Base-by-base conservation (phyloP, 2,888 invertebrate genomes). In the Drepanosiphum platanoidis region DNA sequence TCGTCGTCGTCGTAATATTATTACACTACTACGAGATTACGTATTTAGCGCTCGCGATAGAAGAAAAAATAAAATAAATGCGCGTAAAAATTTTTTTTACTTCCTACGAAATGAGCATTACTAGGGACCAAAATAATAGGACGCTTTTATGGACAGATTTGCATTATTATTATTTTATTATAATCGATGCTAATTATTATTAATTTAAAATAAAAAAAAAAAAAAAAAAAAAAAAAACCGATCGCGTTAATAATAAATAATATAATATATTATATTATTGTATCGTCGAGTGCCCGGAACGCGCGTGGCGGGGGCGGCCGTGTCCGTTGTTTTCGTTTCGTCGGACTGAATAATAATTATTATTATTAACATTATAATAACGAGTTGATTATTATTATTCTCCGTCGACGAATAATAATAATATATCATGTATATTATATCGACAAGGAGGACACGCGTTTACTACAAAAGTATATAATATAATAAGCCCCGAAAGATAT, bases 101-200 rank as follows among this genome's bases (percentile, higher is more conserved):
- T 9, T 58, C 39, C 78, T 80, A 68, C 11, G n/a, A n/a, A 70
- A 80, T 52, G n/a, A 80, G 68, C 79, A 80, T 80, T 80, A 80
- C 79, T 80, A 80, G 30, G 58, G 58, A 77, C 70, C 68, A 84
- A 84, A 84, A 84, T 58, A 70, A 77, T 77, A 68, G 46, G 58
- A 27, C 70, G 77, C 39, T 58, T 70, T 75, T 68, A 84, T 11
- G 58, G 39, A 77, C 70, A 58, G 70, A 42, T 84, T 70, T 70
- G 58, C 66, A 58, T 32, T n/a, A 7, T 34, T 68, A 68, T 39
- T 34, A 66, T 66, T 15, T 15, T 42, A 46, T 75, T 75, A n/a
- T 58, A 58, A 75, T 75, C 36, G 13, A 75, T n/a, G 30, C 32
- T n/a, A n/a, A 36, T n/a, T n/a, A 75, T 36, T 32, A 75, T 22